Percentiles rank a stretch among this genome's conserved stretches.
phyloP scores from a whole-genome alignment of 2,888 invertebrate genomes.

The Pristionchus fissidentatus region DNA sequence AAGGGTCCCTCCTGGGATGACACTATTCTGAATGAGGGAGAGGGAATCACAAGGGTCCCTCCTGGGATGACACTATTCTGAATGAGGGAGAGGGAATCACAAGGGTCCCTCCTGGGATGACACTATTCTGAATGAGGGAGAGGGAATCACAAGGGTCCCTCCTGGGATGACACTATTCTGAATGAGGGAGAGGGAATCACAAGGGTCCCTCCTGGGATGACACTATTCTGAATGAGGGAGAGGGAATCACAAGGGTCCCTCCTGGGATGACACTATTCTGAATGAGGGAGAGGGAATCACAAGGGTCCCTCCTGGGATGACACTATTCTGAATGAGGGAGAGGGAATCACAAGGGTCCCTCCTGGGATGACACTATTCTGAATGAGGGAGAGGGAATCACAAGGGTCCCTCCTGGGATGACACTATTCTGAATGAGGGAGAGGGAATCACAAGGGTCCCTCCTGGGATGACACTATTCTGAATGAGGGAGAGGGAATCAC shows the following conservation, averaged over 20 bases:
- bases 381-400: neutral
- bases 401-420: neutral
- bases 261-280: constrained; percentile 23
- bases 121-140: constrained; percentile 6
- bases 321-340: constrained; percentile 6
- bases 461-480: constrained; percentile 23
- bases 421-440: constrained; percentile 6
- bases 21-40: constrained; percentile 6
- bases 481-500: neutral
- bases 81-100: neutral
- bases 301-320: neutral
- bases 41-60: neutral
- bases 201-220: neutral
- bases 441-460: neutral
- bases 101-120: neutral
- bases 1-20: neutral
- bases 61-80: constrained; percentile 23
- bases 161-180: constrained; percentile 23
- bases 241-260: neutral
- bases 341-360: neutral
- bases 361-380: constrained; percentile 23
- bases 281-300: neutral
- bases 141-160: neutral
- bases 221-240: constrained; percentile 6
- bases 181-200: neutral